Base-by-base conservation (phyloP, 2,113 vertebrate genomes). In the Thymallus thymallus region DNA sequence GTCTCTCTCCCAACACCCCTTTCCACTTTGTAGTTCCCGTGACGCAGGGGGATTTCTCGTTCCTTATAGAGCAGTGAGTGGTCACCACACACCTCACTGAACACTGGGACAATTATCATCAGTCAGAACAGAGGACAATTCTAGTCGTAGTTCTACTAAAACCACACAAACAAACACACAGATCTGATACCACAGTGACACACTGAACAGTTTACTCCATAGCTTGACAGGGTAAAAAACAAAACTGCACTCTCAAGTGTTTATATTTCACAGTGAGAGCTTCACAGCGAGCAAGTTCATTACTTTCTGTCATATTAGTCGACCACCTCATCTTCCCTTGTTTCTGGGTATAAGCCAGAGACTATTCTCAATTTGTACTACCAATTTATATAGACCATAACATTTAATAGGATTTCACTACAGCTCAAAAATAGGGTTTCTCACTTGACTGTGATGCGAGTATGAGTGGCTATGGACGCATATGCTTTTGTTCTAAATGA, bases 351-450 rank as follows among this genome's bases (percentile, higher is more conserved):
- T 29, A 63, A 29, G 13, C 24, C 26, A 26, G 23, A 63, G 61
- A 63, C 61, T 29, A 29, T 29, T 63, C 26, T 12, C 5, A 14
- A 26, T 51, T 76, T 72, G 71, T 46, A 72, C 63, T 32, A 76
- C 48, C 51, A 63, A 63, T 29, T 24, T 24, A 63, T 26, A 63
- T 10, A 13, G 12, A 63, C 61, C 61, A 29, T 29, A 29, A 63
- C 3, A 63, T 63, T 63, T 63, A 10, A 29, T 10, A 63, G 24
- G 61, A 63, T 63, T 63, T 12, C 2, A 16, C 13, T 26, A 10
- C 23, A 63, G 24, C 24, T 63, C 4, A 63, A n/a, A n/a, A n/a
- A n/a, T n/a, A n/a, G n/a, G n/a, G n/a, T n/a, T n/a, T n/a, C n/a
- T n/a, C n/a, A n/a, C 4, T 20, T 29, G 12, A 3, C 46, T 63